Evolutionary conservation across 2,113 vertebrate species (phyloP).

Genomic region (Lanius collurio): DNA sequence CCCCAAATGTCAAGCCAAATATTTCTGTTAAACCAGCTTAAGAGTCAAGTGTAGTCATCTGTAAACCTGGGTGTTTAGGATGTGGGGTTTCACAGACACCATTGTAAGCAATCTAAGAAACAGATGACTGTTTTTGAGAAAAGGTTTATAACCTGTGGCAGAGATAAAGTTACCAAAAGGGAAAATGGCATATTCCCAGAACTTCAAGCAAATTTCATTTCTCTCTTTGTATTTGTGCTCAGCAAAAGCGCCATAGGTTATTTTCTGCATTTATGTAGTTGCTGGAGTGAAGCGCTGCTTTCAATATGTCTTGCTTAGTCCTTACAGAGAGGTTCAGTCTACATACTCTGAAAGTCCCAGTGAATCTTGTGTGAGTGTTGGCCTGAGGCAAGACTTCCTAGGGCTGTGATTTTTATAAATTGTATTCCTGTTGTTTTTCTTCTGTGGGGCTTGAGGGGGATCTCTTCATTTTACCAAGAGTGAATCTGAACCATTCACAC

Average conservation of each 20-base stretch:
- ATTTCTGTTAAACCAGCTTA: background rate
- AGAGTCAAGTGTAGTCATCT: background rate
- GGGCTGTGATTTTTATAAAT: background rate
- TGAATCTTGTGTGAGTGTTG: background rate
- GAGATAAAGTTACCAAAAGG: background rate
- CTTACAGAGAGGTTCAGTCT: background rate
- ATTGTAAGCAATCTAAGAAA: background rate
- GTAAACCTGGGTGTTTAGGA: background rate
- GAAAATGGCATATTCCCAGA: background rate
- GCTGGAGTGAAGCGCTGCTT: background rate
- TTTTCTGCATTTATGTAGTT: background rate
- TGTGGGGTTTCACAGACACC: background rate
- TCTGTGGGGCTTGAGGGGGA: background rate
- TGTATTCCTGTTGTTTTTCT: background rate
- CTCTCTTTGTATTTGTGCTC: background rate
- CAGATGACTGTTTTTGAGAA: background rate
- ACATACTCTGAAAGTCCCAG: rapidly evolving
- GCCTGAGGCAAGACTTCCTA: background rate
- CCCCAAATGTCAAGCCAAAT: background rate
- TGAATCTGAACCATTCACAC: rapidly evolving
- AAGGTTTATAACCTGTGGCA: background rate
- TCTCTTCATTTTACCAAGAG: background rate
- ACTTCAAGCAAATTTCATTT: background rate
- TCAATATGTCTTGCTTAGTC: background rate
- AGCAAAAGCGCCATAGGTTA: background rate